phyloP scores from a whole-genome alignment of 1,140 invertebrate species.

The Zaprionus camerounensis region DNA sequence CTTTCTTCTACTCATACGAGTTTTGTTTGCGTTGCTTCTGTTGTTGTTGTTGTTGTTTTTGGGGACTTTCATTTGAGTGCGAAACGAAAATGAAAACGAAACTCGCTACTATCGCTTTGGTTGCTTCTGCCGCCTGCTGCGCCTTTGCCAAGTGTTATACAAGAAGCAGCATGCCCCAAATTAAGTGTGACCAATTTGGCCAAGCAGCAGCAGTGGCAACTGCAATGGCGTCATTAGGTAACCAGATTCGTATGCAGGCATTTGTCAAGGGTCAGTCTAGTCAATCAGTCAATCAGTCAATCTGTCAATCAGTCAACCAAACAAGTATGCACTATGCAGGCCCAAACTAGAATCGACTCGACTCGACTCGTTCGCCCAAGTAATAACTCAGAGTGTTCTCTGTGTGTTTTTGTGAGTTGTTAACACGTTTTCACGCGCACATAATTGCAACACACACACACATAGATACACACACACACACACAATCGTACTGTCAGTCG shows the following conservation, averaged over 20 bases:
- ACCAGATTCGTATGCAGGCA: conserved; percentile 47
- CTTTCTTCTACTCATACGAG: conserved; percentile 36
- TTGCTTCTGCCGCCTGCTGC: neutral
- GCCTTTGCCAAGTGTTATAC: conserved; percentile 32
- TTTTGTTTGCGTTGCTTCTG: neutral
- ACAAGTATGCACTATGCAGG: conserved; percentile 8
- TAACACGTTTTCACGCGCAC: conserved; percentile 54
- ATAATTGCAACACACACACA: conserved; percentile 47
- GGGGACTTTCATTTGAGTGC: conserved; percentile 45
- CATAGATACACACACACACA: conserved; percentile 15
- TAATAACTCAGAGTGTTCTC: conserved; percentile 42
- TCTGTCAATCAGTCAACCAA: conserved; percentile 10
- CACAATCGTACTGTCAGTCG: neutral
- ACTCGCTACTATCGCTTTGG: neutral
- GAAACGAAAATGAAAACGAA: conserved; percentile 37
- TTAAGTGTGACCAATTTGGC: conserved; percentile 57
- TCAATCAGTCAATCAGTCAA: neutral
- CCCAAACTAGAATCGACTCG: conserved; percentile 1
- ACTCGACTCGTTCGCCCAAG: conserved; percentile 5
- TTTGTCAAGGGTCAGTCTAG: conserved; percentile 53
- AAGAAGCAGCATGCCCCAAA: conserved; percentile 54
- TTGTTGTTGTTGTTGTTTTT: neutral
- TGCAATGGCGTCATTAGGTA: conserved; percentile 23
- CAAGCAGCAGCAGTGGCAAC: conserved; percentile 14
- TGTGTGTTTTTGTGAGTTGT: conserved; percentile 45